Conservation (phyloP, 2,797 vertebrate genomes). For the Catharus ustulatus region DNA sequence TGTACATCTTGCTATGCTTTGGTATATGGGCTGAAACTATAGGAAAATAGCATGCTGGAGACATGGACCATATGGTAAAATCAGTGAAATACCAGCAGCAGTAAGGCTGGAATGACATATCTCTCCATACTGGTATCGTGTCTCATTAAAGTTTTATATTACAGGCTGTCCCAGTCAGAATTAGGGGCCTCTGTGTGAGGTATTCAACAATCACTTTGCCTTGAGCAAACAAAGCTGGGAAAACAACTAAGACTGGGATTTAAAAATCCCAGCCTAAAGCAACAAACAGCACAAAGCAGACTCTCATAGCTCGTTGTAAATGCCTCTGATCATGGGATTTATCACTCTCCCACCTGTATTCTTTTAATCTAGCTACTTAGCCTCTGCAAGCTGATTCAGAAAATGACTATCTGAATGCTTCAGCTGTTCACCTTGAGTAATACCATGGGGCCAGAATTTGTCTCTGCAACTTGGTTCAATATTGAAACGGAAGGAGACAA, state of each 20-base stretch:
- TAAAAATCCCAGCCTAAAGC: conserved; percentile 56
- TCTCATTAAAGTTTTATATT: conserved; percentile 1
- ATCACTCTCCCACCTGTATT: conserved; percentile 20
- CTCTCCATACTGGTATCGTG: neutral
- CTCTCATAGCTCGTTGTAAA: conserved; percentile 47
- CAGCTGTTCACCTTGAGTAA: conserved; percentile 59
- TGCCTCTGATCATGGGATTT: conserved; percentile 45
- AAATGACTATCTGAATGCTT: conserved; percentile 45
- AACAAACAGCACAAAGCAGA: conserved; percentile 51
- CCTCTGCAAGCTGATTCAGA: conserved; percentile 6
- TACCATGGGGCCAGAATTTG: neutral
- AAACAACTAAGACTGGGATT: conserved; percentile 52
- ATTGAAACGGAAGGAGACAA: neutral
- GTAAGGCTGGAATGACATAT: neutral
- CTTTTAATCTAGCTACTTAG: conserved; percentile 56
- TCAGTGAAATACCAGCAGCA: neutral
- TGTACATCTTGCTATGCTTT: neutral
- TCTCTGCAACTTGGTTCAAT: conserved; percentile 16
- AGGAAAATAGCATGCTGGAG: neutral
- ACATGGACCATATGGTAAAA: neutral
- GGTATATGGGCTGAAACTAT: neutral
- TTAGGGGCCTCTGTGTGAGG: conserved; percentile 3
- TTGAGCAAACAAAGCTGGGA: conserved; percentile 68
- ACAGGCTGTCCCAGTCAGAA: conserved; percentile 1
- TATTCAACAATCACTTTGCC: conserved; percentile 24